Evolutionary conservation across 2,113 vertebrate species (phyloP), one percentile per base, ranked within the genome.

Genomic region (Elanus axillaris): DNA sequence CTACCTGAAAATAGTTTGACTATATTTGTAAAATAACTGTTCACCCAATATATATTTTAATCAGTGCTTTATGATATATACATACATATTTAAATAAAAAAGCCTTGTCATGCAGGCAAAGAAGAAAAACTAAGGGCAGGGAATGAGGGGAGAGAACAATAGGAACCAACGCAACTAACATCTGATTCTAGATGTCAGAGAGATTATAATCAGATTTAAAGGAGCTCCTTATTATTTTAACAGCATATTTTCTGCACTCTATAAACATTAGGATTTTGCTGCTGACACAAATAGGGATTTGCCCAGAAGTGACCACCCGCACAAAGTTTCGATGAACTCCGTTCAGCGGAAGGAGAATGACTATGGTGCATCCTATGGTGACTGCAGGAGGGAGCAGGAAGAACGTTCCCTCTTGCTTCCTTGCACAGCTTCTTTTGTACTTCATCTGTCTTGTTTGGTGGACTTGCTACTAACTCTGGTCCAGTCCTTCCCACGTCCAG

Each of bases 281-380:
- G 17, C 47, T 85, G 32, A 60, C 16, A 58, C 5, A 55, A 22
- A 40, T 2, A 62, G 8, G 4, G 32, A 45, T 74, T 89, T 86
- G 10, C 38, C 11, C n/a, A 64, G 32, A 63, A 91, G 16, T 8
- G 23, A 56, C 25, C 36, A 68, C 20, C 22, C 74, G 27, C 19
- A 56, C 9, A 16, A 78, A 84, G 4, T 42, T 94, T 38, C 15
- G 3, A 59, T 40, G 26, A 84, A 11, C 27, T 52, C 9, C 2
- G 6, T 59, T 81, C 59, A 77, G 25, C 26, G 38, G 36, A 45
- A 88, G 27, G 42, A 76, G 38, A 47, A 8, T 10, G 11, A 36
- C 50, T 36, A 2, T 27, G 11, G 11, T 53, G 4, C 36, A 13
- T n/a, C 16, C 43, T 36, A 13, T 0, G 0, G 32, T 55, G 56